Base-by-base conservation (phyloP, 2,888 invertebrate genomes). In the Sabatieria punctata region DNA sequence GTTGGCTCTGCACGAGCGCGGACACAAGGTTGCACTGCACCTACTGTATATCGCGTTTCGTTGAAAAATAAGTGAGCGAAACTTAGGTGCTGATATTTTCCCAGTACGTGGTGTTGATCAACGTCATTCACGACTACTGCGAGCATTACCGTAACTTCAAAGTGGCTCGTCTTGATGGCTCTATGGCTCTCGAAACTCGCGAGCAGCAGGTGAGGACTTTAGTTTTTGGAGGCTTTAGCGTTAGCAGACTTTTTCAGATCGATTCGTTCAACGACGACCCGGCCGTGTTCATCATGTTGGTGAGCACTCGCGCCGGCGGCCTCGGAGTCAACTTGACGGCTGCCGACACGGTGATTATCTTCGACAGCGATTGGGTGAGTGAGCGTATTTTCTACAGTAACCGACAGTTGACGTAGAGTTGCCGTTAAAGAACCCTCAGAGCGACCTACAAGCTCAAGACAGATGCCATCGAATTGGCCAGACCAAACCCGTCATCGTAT, bases 381-480 rank as follows among this genome's bases (percentile, higher is more conserved):
- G 38, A 6, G 22, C 19, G n/a, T n/a, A 11, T n/a, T 38, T n/a
- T n/a, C 38, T n/a, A n/a, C 22, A 6, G 6, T 30, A 15, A 30
- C 8, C 23, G n/a, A 11, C 22, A 15, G 11, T 8, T 11, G 8
- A 8, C 11, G 15, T 8, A 19, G 15, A 36, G 8, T 42, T 24
- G 8, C 8, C 24, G 44, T 15, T 45, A 22, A 56, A 77, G 78
- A 80, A 79, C 65, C 79, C 79, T 3, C 77, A 77, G 65, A 67
- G 59, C 39, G 79, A 80, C 61, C 67, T 78, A 22, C 80, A 80
- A 65, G 79, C 79, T 1, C 77, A 78, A 69, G 79, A 79, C 55
- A 68, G 80, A 38, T 78, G 78, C 58, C 80, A 80, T 60, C 68
- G 80, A 43, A 78, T 81, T 50, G 80, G 80, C 1, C 80, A 81